phyloP scores from a whole-genome alignment of 2,888 invertebrate genomes.

The Nemotelus nigrinus region DNA sequence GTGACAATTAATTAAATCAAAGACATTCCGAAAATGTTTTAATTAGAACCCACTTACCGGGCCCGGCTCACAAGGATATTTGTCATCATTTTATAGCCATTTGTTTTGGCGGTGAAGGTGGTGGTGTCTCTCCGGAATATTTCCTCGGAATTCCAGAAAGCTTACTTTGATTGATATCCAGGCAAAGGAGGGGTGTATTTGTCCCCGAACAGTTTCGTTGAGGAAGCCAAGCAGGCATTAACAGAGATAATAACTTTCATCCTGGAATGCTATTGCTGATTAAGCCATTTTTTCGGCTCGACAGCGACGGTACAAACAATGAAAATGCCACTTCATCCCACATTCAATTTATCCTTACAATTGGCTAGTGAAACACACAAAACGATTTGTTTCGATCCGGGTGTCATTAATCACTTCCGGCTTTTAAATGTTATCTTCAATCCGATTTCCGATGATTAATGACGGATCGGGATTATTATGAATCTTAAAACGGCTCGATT shows the following conservation, averaged over 20 bases:
- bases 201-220: not conserved
- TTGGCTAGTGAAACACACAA: not conserved
- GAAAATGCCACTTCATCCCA: conserved; percentile 22
- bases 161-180: not conserved
- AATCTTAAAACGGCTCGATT: conserved; percentile 25
- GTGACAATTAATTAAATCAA: conserved; percentile 45
- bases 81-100: conserved; percentile 32
- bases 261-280: conserved; percentile 20
- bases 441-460: conserved; percentile 45
- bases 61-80: conserved; percentile 6
- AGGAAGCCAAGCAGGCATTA: not conserved
- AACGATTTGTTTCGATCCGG: conserved; percentile 38
- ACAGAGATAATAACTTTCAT: not conserved
- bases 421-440: conserved; percentile 40
- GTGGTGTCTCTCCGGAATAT: not conserved
- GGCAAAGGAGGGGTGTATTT: not conserved
- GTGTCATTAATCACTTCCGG: conserved; percentile 44
- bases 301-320: not conserved
- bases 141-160: not conserved
- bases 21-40: conserved; percentile 45
- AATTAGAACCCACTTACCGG: conserved; percentile 21
- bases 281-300: not conserved
- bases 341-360: not conserved
- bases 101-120: too few species aligned
- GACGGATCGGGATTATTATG: conserved; percentile 34